Base-by-base conservation (phyloP, 2,888 invertebrate species). In the Amorpha juglandis region DNA sequence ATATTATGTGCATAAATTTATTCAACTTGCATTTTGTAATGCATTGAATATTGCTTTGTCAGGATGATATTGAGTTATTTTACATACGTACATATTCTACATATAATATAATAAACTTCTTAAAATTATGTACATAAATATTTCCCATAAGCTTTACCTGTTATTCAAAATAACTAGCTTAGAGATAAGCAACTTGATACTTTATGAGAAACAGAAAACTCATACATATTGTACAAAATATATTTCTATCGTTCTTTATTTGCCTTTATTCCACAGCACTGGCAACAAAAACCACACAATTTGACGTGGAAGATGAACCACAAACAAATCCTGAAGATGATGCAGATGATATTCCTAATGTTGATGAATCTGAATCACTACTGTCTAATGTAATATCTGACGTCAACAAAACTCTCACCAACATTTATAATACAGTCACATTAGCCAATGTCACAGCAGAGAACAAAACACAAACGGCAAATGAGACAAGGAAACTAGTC, bases 401-500 rank as follows among this genome's bases (percentile, higher is more conserved):
- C 74, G 90, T 93, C 6, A 92, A 93, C 69, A 91, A 92, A 78
- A 93, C 93, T 1, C 78, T 92, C 0, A 91, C 91, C 11, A 90
- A 83, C 67, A 76, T 92, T 1, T 91, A 91, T 70, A 92, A 92
- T 67, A 91, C 92, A 35, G 91, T 92, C 0, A 91, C 92, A 3
- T 83, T 90, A 12, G 90, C 89, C 0, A 93, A 93, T 70, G 79
- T 90, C 1, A 90, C 92, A 1, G 78, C 81, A 3, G 91, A 90
- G 42, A 92, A 91, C 67, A 85, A 76, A 66, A 92, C 91, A 35
- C 82, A 83, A 63, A 69, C 75, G 11, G 79, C 75, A 0, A 93
- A 92, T 69, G 92, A 92, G 77, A 93, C 93, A 6, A 80, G 86
- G 50, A 93, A 93, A 78, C 77, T 91, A 21, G 91, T 92, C 0